Base-by-base conservation (phyloP, 2,888 invertebrate species). In the Iselma pallidipennis region DNA sequence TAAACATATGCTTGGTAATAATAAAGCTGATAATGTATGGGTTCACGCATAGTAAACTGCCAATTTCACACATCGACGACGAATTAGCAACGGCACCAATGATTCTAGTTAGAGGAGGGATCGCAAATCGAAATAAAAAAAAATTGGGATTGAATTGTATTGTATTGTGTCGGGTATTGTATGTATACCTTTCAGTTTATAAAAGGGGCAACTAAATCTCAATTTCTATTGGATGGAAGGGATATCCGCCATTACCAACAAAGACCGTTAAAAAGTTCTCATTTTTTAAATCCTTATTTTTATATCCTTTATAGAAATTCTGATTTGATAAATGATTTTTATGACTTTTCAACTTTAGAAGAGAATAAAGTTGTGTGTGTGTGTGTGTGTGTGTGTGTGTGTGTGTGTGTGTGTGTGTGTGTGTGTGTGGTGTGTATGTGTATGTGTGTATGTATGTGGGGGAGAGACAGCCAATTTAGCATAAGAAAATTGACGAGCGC, bases 41-140 rank as follows among this genome's bases (percentile, higher is more conserved):
- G 61, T 64, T 61, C 66, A 66, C 69, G 67, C 70, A 66, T 33
- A 73, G 73, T 73, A 71, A 71, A 72, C 74, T 72, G 74, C 74
- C 74, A 75, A 76, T 76, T 76, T 75, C 74, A 71, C 71, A 71
- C 70, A 69, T 65, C 69, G 66, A 54, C 68, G 63, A 56, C 66
- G 63, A 65, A 70, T 70, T 68, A 67, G 57, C 67, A 58, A 62
- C 57, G 59, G 49, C 26, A 49, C 56, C 48, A 55, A 61, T 66
- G 67, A 57, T 57, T 61, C 37, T 33, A 58, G 66, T 58, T 62
- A 68, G 66, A 64, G 66, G 62, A 25, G 25, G 25, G 25, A n/a
- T n/a, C 25, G 25, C 3, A 4, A 25, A 25, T 25, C 25, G 25
- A 25, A 25, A 25, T 25, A 45, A 42, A 42, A 33, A 33, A 4